Percentiles rank a stretch among this genome's conserved stretches.
phyloP scores from a whole-genome alignment of 2,797 vertebrate species.

The Threskiornis aethiopicus region DNA sequence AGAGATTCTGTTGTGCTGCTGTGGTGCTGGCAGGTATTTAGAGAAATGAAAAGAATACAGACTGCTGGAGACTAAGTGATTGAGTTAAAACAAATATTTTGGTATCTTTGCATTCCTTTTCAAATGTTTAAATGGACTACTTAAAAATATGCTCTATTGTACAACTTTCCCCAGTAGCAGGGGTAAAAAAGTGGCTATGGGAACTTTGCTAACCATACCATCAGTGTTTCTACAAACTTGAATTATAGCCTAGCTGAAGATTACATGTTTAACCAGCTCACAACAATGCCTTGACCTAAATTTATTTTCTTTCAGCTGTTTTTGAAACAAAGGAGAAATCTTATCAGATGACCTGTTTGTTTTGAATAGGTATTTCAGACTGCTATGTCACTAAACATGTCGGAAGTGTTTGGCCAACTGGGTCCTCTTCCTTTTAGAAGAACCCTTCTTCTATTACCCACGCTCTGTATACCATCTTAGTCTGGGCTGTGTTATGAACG shows the following conservation, averaged over 20 bases:
- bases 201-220: not conserved
- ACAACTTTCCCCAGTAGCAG: not conserved
- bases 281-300: not conserved
- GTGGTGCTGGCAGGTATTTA: not conserved
- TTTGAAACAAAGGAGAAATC: not conserved
- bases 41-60: not conserved
- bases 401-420: not conserved
- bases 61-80: not conserved
- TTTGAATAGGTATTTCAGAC: not conserved
- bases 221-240: not conserved
- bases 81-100: not conserved
- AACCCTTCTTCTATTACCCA: not conserved
- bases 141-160: not conserved
- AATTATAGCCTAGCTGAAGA: not conserved
- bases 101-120: not conserved
- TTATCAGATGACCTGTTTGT: not conserved
- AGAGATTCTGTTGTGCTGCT: not conserved
- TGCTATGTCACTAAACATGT: not conserved
- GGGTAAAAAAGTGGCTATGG: not conserved
- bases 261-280: not conserved
- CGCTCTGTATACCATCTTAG: not conserved
- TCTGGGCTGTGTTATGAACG: not conserved
- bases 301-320: not conserved
- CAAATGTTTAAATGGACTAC: not conserved
- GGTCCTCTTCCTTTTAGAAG: not conserved